phyloP scores from a whole-genome alignment of 1,140 invertebrate genomes.

The Brachystomella parvula region DNA sequence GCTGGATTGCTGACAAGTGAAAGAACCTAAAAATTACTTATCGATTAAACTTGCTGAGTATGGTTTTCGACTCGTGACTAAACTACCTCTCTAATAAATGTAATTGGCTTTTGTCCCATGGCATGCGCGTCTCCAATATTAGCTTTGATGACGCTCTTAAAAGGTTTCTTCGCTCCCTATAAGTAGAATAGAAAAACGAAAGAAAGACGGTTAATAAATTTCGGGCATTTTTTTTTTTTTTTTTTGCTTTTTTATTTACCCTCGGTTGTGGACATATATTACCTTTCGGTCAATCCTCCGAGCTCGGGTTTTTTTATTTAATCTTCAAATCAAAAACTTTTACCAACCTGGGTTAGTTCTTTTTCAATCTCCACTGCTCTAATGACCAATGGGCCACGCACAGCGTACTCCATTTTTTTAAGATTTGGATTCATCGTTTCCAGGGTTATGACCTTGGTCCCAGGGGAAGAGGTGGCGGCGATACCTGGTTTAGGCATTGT shows the following conservation, averaged over 20 bases:
- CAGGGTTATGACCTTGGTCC: slow-evolving; percentile 53
- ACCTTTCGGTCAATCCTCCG: too few species aligned
- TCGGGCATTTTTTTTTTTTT: too few species aligned
- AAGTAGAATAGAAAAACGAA: slow-evolving; percentile 10
- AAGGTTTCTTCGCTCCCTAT: slow-evolving; percentile 82
- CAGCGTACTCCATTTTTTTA: slow-evolving; percentile 90
- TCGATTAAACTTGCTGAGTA: too few species aligned
- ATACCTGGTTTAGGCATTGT: too few species aligned
- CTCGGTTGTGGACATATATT: too few species aligned
- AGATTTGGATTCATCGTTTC: slow-evolving; percentile 87
- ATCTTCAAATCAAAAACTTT: too few species aligned
- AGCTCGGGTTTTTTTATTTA: too few species aligned
- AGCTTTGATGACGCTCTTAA: slow-evolving; percentile 50
- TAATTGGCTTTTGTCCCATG: slow-evolving; percentile 90
- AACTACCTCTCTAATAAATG: slow-evolving; percentile 60
- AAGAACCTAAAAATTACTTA: slow-evolving; percentile 54
- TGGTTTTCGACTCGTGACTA: too few species aligned
- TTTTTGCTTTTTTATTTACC: too few species aligned
- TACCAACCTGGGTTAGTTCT: slow-evolving; percentile 59
- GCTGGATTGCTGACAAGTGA: slow-evolving; percentile 68
- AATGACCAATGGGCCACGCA: slow-evolving; percentile 86
- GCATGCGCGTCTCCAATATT: slow-evolving; percentile 99
- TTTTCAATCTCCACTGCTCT: slow-evolving; percentile 73
- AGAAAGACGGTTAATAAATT: neutral
- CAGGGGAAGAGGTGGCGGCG: too few species aligned